phyloP scores from a whole-genome alignment of 2,113 vertebrate species.

The Rattus rattus region DNA sequence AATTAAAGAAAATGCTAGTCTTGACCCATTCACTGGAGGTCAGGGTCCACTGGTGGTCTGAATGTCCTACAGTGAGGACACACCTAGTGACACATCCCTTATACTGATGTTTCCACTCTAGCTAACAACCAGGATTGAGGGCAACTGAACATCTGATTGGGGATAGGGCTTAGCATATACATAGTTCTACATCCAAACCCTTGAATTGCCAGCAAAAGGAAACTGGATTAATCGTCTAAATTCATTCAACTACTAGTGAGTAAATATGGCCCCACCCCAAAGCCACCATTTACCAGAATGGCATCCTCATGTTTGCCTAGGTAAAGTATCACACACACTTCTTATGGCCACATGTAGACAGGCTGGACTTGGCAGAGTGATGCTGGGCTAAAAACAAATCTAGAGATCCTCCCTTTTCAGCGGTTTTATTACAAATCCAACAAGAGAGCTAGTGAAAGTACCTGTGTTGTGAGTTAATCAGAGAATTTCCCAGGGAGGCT shows the following conservation, averaged over 20 bases:
- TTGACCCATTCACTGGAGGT: too few relatives aligned
- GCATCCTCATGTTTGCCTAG: not conserved
- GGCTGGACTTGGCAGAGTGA: not conserved
- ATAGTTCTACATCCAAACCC: not conserved
- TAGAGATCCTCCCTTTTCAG: not conserved
- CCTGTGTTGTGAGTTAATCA: conserved; percentile 14
- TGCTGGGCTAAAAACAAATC: not conserved
- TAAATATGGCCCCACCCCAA: not conserved
- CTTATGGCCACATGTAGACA: not conserved
- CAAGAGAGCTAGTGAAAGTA: conserved; percentile 13
- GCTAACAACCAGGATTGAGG: not conserved
- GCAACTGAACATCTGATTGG: not conserved
- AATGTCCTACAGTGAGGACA: not conserved
- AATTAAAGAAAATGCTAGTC: not conserved
- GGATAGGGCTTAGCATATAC: too few relatives aligned
- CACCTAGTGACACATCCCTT: too few relatives aligned
- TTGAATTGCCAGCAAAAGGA: not conserved
- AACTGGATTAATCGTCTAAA: not conserved
- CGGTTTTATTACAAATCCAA: not conserved
- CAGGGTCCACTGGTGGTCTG: not conserved
- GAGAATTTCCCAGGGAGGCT: conserved; percentile 1
- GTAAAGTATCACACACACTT: not conserved
- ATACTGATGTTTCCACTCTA: too few relatives aligned
- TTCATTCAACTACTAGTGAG: not conserved
- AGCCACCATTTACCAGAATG: not conserved